These are phyloP conservation scores for Oreohelix idahoensis DNA, from an alignment of 1,140 invertebrate species.

Conservation along the genomic window DNA sequence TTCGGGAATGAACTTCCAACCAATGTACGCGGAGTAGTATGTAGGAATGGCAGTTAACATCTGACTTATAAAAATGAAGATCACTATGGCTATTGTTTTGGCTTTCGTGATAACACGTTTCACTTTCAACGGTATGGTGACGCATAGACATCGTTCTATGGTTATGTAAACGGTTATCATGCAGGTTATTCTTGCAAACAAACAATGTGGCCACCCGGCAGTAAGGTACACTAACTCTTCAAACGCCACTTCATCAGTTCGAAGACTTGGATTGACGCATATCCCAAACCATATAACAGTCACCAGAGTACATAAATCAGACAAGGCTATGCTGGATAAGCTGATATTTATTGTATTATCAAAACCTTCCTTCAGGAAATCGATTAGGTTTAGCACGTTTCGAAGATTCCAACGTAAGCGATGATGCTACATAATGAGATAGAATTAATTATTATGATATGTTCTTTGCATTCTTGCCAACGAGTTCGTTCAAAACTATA, in stretches of 20 bases:
- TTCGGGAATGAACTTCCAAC: background rate
- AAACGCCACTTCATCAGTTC: background rate
- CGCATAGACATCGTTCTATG: slow-evolving; percentile 26
- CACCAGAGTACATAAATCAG: slow-evolving; percentile 4
- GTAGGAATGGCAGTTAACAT: background rate
- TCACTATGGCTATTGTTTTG: background rate
- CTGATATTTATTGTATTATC: slow-evolving; percentile 4
- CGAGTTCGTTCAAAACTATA: no score
- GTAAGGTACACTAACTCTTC: background rate
- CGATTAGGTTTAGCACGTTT: slow-evolving; percentile 17
- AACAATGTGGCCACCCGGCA: background rate
- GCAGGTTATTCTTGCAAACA: slow-evolving; percentile 15
- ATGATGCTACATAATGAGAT: background rate
- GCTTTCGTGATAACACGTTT: background rate
- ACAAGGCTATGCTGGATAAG: background rate
- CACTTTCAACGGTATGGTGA: slow-evolving; percentile 11
- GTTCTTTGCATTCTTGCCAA: no score
- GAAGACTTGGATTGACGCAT: background rate
- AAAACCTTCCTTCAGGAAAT: slow-evolving; percentile 23
- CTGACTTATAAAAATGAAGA: background rate
- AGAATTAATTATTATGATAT: background rate
- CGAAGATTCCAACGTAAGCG: slow-evolving; percentile 2
- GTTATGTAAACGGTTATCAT: slow-evolving; percentile 15
- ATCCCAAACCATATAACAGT: background rate
- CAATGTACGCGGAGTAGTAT: background rate